Percentiles rank a stretch among this genome's conserved stretches.
Conservation (phyloP, 2,797 vertebrate species). For the Diglossa cyanea region DNA sequence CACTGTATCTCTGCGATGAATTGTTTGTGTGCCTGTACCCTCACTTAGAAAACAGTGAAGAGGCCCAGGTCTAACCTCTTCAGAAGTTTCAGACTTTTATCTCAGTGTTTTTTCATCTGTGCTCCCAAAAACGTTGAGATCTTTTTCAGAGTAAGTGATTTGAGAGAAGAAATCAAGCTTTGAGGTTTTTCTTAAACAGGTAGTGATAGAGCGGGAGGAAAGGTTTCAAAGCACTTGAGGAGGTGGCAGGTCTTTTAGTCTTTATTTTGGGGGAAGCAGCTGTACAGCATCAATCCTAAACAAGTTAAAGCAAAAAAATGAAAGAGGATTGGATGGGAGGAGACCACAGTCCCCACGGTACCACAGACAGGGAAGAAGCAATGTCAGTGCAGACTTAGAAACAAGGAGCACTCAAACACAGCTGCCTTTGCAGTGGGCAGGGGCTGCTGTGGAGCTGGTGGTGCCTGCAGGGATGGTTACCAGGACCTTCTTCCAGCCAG, state of each 20-base stretch:
- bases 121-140: background rate
- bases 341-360: background rate
- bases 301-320: background rate
- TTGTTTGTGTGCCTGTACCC: conserved; percentile 25
- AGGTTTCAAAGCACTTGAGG: conserved; percentile 38
- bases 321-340: background rate
- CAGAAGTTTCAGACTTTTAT: conserved; percentile 48
- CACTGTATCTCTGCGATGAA: background rate
- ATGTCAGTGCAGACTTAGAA: background rate
- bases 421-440: background rate
- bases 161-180: conserved; percentile 29
- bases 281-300: background rate
- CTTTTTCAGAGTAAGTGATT: conserved; percentile 23
- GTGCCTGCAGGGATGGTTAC: background rate
- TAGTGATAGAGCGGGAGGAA: background rate
- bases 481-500: background rate
- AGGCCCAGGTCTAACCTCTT: conserved; percentile 15
- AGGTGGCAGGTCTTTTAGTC: background rate
- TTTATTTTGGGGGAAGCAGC: conserved; percentile 10
- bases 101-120: background rate
- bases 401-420: background rate
- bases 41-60: background rate
- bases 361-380: background rate
- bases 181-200: conserved; percentile 50
- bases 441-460: background rate